These are phyloP conservation scores for Siderastrea radians DNA, from an alignment of 92 coral and sea anemone genomes.

Conservation along the genomic window DNA sequence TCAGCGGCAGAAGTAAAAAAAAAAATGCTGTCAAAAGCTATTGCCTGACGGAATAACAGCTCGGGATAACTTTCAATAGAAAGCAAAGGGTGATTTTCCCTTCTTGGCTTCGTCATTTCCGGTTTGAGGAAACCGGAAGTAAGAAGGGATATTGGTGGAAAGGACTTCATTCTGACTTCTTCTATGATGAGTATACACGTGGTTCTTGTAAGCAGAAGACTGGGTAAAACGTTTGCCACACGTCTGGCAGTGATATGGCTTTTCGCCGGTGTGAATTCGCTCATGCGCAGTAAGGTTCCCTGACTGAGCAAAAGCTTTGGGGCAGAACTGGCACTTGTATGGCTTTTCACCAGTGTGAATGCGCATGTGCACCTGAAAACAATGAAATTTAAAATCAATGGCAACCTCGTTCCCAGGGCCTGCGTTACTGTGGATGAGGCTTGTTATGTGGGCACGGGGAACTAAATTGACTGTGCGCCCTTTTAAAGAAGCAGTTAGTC, in stretches of 20 bases:
- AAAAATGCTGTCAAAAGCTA: no score
- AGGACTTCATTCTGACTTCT: neutral
- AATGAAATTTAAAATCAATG: neutral
- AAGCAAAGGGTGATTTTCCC: neutral
- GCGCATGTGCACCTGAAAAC: constrained; percentile 69
- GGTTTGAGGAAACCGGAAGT: neutral
- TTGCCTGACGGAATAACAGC: no score
- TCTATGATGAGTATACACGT: constrained; percentile 11
- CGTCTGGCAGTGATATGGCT: constrained; percentile 48
- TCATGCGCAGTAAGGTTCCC: constrained; percentile 61
- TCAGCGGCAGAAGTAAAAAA: no score
- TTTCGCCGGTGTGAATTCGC: constrained; percentile 66
- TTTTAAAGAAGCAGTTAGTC: no score
- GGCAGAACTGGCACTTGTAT: constrained; percentile 56
- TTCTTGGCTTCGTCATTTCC: neutral
- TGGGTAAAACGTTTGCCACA: constrained; percentile 63
- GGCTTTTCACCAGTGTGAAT: constrained; percentile 72
- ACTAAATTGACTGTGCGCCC: no score
- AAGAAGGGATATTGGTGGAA: neutral
- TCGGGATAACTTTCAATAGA: neutral
- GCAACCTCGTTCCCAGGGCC: neutral
- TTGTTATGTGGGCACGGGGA: neutral
- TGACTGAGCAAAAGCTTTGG: constrained; percentile 66
- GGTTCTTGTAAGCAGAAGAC: constrained; percentile 56
- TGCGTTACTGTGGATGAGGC: neutral